Evolutionary conservation across 2,797 vertebrate species (phyloP), one percentile per base, ranked within the genome.

Genomic region (Choloepus didactylus): DNA sequence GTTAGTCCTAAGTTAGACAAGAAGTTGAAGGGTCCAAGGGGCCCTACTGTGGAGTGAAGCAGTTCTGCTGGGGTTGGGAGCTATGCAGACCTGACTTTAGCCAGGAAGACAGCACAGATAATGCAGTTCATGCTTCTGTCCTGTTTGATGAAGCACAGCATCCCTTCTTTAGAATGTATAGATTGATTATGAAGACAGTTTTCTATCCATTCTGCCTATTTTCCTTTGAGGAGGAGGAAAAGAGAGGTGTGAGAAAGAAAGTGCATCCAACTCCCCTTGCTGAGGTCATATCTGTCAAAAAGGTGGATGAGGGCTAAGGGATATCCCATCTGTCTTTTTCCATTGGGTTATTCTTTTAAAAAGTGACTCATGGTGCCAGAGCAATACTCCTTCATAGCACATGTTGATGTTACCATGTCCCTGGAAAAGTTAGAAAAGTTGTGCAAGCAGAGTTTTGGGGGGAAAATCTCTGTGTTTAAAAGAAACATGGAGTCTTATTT

Each of bases 221-320:
- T 76, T 75, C 15, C 35, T 12, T 79, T 56, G 44, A 83, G 51
- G 70, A 88, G 60, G 69, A 29, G 59, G 27, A 25, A 49, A 23
- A 89, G n/a, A 73, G 51, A 80, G 11, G 16, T 16, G 84, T 23
- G 51, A 96, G 94, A 89, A 80, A 27, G 27, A 38, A 89, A 91
- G 27, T 25, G 21, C 27, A 69, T 49, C 23, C 15, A 25, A 87
- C 2, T 49, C 46, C 35, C 19, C 38, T 87, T 16, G 21, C 41
- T 12, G 46, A 11, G 35, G 29, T 41, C 35, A 16, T 19, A 49
- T 23, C 60, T 87, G 0, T 89, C 85, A 46, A 41, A 93, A 75
- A 97, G 86, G 38, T 62, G 79, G 56, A 87, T 92, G 72, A 56
- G 38, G n/a, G 59, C 12, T 44, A 16, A 9, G 49, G 27, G 3